Percentiles rank a stretch among this genome's conserved stretches.
Evolutionary conservation across 2,888 invertebrate genomes (phyloP).

Genomic region (Dicyrtomina minuta): DNA sequence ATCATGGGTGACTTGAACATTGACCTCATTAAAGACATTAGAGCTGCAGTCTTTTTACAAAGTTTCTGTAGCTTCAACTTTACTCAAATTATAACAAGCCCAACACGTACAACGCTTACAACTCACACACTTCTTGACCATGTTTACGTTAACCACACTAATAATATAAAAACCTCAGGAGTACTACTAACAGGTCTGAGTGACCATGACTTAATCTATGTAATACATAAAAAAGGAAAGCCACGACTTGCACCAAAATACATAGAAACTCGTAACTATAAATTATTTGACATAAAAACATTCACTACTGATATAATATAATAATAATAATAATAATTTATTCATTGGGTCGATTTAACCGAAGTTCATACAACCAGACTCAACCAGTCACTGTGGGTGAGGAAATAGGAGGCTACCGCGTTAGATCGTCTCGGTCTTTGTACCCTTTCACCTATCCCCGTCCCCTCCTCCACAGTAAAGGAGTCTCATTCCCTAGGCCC

Average conservation of each 20-base stretch:
- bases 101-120: background rate
- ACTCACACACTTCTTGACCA: background rate
- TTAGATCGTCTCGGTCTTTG: too few relatives aligned
- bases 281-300: background rate
- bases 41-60: background rate
- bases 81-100: background rate
- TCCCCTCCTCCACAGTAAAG: too few relatives aligned
- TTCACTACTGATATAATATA: too few relatives aligned
- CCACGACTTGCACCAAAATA: background rate
- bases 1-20: background rate
- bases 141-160: background rate
- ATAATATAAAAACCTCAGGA: background rate
- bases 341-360: too few relatives aligned
- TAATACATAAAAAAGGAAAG: background rate
- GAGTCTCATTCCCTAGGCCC: too few relatives aligned
- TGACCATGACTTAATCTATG: slow-evolving; percentile 10
- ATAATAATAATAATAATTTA: too few relatives aligned
- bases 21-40: background rate
- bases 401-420: too few relatives aligned
- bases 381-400: too few relatives aligned
- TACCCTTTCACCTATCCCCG: too few relatives aligned
- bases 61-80: background rate
- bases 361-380: too few relatives aligned
- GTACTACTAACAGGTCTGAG: background rate
- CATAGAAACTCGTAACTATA: slow-evolving; percentile 5